Evolutionary conservation across 2,888 invertebrate species (phyloP), one percentile per base, ranked within the genome.

Genomic region (Meliscaeva auricollis): DNA sequence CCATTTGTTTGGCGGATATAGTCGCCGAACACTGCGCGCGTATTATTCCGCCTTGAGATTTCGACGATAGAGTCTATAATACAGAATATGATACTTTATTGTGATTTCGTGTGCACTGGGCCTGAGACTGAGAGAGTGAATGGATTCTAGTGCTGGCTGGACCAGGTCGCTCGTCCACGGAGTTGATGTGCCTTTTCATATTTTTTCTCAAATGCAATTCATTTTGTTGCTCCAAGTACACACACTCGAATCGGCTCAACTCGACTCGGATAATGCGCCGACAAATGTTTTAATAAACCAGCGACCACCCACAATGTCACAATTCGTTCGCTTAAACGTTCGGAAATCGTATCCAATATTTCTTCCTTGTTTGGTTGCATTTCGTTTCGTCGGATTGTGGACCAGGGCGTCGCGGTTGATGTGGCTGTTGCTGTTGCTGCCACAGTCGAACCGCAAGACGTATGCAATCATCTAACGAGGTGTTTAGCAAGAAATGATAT

Each of bases 401-500:
- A 44, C 44, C 52, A 52, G 52, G 52, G 50, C 62, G 73, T 48
- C 26, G 52, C 58, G 35, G 72, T 17, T 15, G n/a, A n/a, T n/a
- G n/a, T n/a, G n/a, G 20, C 66, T 15, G 70, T 20, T 41, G 15
- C 15, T 32, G 32, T 20, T 17, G 17, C 26, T 35, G 41, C 50
- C 41, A 58, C 35, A 54, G 58, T 30, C 46, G 64, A 74, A 69
- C 60, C n/a, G 85, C 76, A 80, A 85, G 84, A 76, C 85, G 73
- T 81, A 81, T 80, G 85, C 85, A 85, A 85, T 81, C 85, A 89
- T 89, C 89, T 89, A 89, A 89, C 89, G 89, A 89, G 89, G 89
- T 89, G 89, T 89, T 89, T 89, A 89, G 89, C 89, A 88, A 88
- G 88, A 88, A 89, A 89, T 89, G 89, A 89, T 89, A 89, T 89